These are phyloP conservation scores for Ceratina calcarata DNA, from an alignment of 1,140 invertebrate species.

Conservation along the genomic window DNA sequence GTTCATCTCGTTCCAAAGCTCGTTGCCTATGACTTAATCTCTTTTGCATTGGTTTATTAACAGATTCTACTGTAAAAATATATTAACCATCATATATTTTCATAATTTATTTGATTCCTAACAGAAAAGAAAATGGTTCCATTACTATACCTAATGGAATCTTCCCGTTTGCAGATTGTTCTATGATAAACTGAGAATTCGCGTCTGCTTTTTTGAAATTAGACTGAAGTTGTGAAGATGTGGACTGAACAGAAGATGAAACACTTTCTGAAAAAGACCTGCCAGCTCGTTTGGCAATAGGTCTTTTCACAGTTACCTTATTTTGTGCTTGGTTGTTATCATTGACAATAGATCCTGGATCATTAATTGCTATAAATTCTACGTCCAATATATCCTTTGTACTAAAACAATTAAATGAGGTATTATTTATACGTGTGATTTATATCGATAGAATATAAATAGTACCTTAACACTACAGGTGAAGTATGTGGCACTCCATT, in stretches of 20 bases:
- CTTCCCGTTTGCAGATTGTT: conserved; percentile 73
- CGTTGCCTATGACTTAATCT: conserved; percentile 72
- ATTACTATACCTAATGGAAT: conserved; percentile 74
- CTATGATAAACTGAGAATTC: conserved; percentile 55
- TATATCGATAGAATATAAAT: conserved; percentile 7
- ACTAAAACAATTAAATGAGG: conserved; percentile 76
- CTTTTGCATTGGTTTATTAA: conserved; percentile 65
- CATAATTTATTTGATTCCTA: background rate
- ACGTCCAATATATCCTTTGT: conserved; percentile 83
- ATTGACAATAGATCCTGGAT: conserved; percentile 65
- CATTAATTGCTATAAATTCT: conserved; percentile 82
- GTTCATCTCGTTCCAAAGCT: conserved; percentile 80
- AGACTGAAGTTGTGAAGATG: conserved; percentile 47
- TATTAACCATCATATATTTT: conserved; percentile 6
- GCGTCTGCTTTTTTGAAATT: conserved; percentile 69
- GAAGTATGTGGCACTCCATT: conserved; percentile 88
- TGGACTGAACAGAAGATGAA: conserved; percentile 61
- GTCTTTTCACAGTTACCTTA: conserved; percentile 81
- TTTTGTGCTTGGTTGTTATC: conserved; percentile 75
- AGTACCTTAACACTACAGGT: conserved; percentile 82
- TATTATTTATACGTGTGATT: background rate
- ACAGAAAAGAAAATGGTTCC: background rate
- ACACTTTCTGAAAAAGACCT: conserved; percentile 80
- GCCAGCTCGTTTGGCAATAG: conserved; percentile 80
- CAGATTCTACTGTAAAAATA: conserved; percentile 57